Conservation (phyloP, 1,140 invertebrate genomes). For the Pseudomyrmex dendroicus region DNA sequence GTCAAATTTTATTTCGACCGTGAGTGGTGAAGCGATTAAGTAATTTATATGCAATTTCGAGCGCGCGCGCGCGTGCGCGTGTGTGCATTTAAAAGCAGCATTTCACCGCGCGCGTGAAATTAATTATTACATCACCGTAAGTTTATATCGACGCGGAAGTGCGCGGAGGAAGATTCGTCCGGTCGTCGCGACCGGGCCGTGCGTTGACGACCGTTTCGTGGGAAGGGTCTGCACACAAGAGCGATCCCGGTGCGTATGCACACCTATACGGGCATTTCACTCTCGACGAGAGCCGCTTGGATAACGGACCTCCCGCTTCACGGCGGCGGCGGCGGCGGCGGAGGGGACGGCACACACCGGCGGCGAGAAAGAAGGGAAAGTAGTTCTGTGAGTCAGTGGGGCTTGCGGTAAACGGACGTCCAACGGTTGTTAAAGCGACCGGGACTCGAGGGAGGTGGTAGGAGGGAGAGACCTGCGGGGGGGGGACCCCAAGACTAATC, state of each 20-base stretch:
- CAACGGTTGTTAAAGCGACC: slow-evolving; percentile 67
- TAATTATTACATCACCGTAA: slow-evolving; percentile 1
- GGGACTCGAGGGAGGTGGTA: slow-evolving; percentile 45
- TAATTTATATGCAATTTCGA: too few relatives aligned
- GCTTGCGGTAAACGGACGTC: slow-evolving; percentile 77
- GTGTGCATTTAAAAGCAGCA: neutral
- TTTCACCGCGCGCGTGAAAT: neutral
- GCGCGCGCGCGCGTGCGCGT: neutral
- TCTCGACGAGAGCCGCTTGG: slow-evolving; percentile 80
- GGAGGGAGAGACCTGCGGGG: neutral
- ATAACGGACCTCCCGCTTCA: slow-evolving; percentile 79
- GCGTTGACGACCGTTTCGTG: slow-evolving; percentile 59
- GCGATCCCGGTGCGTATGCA: neutral
- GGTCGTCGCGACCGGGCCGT: slow-evolving; percentile 2
- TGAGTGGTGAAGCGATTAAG: neutral
- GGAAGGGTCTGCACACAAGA: slow-evolving; percentile 59
- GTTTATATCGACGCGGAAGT: slow-evolving; percentile 10
- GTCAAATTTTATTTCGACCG: neutral
- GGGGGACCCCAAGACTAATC: slow-evolving; percentile 34
- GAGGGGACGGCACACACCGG: slow-evolving; percentile 18
- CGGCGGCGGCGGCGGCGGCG: neutral
- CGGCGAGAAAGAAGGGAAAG: slow-evolving; percentile 82
- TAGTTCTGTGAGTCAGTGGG: slow-evolving; percentile 85
- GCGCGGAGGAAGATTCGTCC: slow-evolving; percentile 39
- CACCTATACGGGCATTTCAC: slow-evolving; percentile 77